phyloP scores from a whole-genome alignment of 2,888 invertebrate species.

The Oscheius sp. region DNA sequence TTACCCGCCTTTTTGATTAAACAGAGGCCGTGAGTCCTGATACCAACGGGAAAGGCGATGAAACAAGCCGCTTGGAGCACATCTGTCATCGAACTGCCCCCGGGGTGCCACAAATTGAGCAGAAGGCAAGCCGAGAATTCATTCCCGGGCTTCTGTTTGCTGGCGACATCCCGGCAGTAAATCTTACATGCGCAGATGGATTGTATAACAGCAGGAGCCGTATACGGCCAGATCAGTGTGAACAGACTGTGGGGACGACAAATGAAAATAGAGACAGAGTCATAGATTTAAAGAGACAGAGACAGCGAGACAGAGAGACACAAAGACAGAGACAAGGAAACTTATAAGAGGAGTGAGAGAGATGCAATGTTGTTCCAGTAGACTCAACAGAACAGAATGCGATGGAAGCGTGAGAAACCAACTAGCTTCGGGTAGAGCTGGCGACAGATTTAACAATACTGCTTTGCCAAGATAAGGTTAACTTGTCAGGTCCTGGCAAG shows the following conservation, averaged over 20 bases:
- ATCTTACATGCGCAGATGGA: slow-evolving; percentile 23
- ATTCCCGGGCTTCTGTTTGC: not conserved
- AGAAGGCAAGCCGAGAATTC: not conserved
- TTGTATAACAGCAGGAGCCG: not conserved
- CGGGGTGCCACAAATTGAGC: slow-evolving; percentile 12
- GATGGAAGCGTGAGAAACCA: no score
- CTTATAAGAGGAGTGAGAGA: not conserved
- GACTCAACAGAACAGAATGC: no score
- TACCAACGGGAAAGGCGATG: not conserved
- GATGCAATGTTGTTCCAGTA: no score
- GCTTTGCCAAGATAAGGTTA: no score
- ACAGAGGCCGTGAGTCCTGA: slow-evolving; percentile 6
- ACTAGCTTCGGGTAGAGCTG: no score
- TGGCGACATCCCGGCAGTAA: slow-evolving; percentile 5
- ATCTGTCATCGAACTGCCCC: slow-evolving; percentile 7
- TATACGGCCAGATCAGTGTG: slow-evolving; percentile 3
- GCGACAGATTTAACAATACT: no score
- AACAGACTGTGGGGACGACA: not conserved
- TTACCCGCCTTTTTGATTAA: not conserved
- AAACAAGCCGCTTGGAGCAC: not conserved
- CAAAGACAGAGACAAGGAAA: not conserved
- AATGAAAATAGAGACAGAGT: no score
- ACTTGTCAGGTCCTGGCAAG: no score
- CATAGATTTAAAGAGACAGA: no score
- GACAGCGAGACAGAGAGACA: no score